Conservation (phyloP, 2,113 vertebrate species). For the Orientallactaga bullata region DNA sequence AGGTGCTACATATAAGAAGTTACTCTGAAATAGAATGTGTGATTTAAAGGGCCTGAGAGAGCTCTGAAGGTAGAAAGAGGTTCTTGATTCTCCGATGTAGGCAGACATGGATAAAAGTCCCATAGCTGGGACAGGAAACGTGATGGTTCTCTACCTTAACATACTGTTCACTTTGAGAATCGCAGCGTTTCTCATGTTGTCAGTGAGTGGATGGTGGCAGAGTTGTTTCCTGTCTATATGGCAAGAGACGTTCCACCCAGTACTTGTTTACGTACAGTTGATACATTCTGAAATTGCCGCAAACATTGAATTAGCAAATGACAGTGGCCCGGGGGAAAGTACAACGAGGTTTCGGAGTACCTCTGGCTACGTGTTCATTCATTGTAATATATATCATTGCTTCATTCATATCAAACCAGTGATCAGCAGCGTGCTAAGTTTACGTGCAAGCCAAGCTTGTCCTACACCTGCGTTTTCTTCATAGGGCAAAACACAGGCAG, state of each 20-base stretch:
- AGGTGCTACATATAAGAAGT: background rate
- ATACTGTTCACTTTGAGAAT: background rate
- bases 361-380: background rate
- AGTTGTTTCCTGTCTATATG: background rate
- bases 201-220: background rate
- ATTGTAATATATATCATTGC: background rate
- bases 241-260: background rate
- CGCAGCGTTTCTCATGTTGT: background rate
- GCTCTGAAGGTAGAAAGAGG: conserved; percentile 13
- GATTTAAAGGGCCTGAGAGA: background rate
- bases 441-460: background rate
- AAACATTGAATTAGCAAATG: background rate
- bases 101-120: background rate
- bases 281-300: background rate
- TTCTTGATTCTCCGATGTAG: conserved; percentile 38
- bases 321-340: background rate
- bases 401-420: background rate
- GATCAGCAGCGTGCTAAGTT: background rate
- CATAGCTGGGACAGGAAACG: background rate
- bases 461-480: background rate
- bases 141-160: background rate
- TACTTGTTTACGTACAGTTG: background rate
- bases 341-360: background rate
- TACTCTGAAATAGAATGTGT: background rate
- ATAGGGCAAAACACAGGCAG: background rate